These are phyloP conservation scores for Xiphydria camelus DNA, from an alignment of 2,888 invertebrate species.

Conservation along the genomic window DNA sequence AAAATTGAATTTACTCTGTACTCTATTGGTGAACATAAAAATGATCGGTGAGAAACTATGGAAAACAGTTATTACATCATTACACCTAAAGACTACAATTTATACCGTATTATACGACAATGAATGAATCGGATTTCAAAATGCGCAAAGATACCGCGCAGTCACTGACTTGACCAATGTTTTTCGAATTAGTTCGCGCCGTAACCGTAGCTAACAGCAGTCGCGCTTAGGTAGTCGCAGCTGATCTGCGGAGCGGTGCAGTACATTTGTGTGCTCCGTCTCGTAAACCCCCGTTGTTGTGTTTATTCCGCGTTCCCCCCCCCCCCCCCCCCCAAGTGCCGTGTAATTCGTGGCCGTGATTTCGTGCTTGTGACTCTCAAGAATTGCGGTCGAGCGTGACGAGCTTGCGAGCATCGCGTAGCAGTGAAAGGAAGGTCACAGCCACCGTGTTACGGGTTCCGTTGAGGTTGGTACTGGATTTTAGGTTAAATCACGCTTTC, in stretches of 20 bases:
- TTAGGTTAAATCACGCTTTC: not conserved
- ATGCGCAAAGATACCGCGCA: too few relatives aligned
- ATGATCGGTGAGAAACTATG: too few relatives aligned
- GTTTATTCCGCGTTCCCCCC: too few relatives aligned
- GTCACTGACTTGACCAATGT: too few relatives aligned
- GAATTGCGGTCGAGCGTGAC: not conserved
- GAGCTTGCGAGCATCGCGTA: not conserved
- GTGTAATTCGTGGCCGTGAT: conserved; percentile 16
- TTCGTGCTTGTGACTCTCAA: conserved; percentile 1
- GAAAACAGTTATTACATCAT: too few relatives aligned
- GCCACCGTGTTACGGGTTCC: not conserved
- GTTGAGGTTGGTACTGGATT: not conserved
- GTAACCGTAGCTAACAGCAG: conserved; percentile 1
- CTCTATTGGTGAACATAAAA: too few relatives aligned
- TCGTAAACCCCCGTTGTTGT: too few relatives aligned
- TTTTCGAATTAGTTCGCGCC: conserved; percentile 8
- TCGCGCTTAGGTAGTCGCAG: conserved; percentile 36
- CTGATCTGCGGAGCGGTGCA: conserved; percentile 42
- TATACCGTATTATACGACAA: too few relatives aligned
- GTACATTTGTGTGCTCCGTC: conserved; percentile 12
- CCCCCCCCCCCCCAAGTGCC: too few relatives aligned
- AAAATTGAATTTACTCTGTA: too few relatives aligned
- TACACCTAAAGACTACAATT: too few relatives aligned
- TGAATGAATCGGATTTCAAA: too few relatives aligned
- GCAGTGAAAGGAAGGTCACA: not conserved